Evolutionary conservation across 2,797 vertebrate species (phyloP), one percentile per base, ranked within the genome.

Genomic region (Apogon hyalosoma): DNA sequence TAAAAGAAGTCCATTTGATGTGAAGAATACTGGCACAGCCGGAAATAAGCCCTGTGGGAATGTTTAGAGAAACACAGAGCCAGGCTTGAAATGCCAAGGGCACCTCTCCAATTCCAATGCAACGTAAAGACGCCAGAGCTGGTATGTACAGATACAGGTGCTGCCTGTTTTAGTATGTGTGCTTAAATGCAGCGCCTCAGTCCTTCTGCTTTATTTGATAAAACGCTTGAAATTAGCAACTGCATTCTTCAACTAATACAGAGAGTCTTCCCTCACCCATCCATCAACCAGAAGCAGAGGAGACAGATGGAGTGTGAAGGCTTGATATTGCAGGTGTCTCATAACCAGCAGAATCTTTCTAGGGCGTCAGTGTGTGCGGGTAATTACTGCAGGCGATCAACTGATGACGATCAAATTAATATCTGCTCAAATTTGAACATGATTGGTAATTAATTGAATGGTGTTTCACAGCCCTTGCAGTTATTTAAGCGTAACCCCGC

Each of bases 361-460:
- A 6, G 36, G 76, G 69, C 66, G 19, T 77, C 66, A 28, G 36
- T 57, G 49, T 63, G 67, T 48, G 61, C 58, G 76, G 58, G 55
- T 76, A 85, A 86, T 91, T 86, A 83, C 66, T 53, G 71, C 41
- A 38, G 47, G 65, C 47, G 19, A 85, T 77, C 78, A 76, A 60
- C 57, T 79, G 82, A 74, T 46, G 49, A 60, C 47, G 50, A 68
- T 82, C 71, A 78, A 78, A 85, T 86, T 73, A 87, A 82, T 77
- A 83, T 72, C 73, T 59, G 64, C 48, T 88, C 66, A 70, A 73
- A 83, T 76, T 61, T 71, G 53, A 87, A 84, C 81, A 89, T 28
- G 38, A 55, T 14, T 51, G 48, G 76, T 82, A 72, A 87, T 89
- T 80, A 80, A 80, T 59, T 52, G 47, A 75, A 82, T 10, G 40